Evolutionary conservation across 2,888 invertebrate species (phyloP), one percentile per base, ranked within the genome.

Genomic region (Boloria selene): DNA sequence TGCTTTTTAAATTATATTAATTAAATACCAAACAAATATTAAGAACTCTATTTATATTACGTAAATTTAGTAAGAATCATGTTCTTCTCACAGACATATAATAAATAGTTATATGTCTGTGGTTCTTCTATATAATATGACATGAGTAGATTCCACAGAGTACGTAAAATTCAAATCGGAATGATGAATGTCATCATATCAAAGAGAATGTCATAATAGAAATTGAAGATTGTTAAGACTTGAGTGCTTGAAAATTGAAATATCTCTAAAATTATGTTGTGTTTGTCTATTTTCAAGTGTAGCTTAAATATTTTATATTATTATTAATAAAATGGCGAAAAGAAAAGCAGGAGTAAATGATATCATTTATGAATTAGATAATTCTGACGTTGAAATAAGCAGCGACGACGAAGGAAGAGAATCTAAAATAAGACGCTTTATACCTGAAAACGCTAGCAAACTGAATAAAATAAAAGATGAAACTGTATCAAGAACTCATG

Each of bases 281-380:
- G 51, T 70, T 73, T 70, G 61, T 49, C n/a, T n/a, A n/a, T n/a
- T 49, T 16, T 26, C 38, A 17, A 45, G 50, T 13, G 6, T 38
- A n/a, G 18, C 14, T 59, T 59, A 14, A 52, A 42, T 26, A 49
- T 2, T 45, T 53, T 42, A 22, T 31, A 49, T 54, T 38, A 44
- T n/a, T 45, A 22, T 26, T 45, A 7, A 56, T 58, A 59, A 59
- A 31, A 92, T 93, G 92, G 81, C 92, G 17, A 92, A 90, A 81
- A 83, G 92, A 72, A 92, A 88, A 78, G 79, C 84, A 44, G 85
- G 77, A 52, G 86, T 92, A 38, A 88, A 87, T 68, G 86, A 92
- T 82, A 92, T 92, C 13, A 92, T 93, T 78, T 93, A 87, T 79
- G 93, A 93, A 83, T 84, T 93, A 73, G 90, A 92, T 72, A 89